These are phyloP conservation scores for Brachirus orientalis DNA, from an alignment of 2,113 vertebrate species.

Conservation along the genomic window DNA sequence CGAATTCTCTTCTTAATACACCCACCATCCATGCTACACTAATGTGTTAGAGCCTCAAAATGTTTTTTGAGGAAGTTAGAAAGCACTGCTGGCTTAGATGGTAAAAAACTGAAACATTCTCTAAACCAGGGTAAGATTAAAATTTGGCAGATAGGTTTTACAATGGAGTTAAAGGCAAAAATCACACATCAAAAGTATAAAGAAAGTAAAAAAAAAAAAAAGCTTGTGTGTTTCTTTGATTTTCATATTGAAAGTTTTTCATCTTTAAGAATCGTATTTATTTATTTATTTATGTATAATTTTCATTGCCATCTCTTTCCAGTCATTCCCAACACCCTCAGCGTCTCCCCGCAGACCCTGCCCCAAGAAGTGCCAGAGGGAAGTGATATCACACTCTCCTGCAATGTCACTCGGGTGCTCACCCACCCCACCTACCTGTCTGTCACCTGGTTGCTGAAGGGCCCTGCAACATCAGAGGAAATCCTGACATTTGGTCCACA, in stretches of 20 bases:
- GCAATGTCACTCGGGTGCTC: conserved; percentile 78
- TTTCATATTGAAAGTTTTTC: background rate
- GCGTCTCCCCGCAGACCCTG: conserved; percentile 71
- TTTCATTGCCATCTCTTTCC: background rate
- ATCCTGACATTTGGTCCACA: conserved; percentile 88
- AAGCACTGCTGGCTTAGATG: too few species aligned
- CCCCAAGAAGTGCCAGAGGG: conserved; percentile 82
- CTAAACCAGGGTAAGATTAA: too few species aligned
- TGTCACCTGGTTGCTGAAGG: conserved; percentile 87
- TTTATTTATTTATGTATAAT: accelerated
- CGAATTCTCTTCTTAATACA: too few species aligned
- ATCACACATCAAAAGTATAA: too few species aligned
- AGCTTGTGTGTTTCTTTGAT: too few species aligned
- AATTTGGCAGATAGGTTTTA: too few species aligned
- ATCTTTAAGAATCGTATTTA: background rate
- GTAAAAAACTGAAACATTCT: too few species aligned
- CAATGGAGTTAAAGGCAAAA: too few species aligned
- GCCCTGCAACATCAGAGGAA: conserved; percentile 65
- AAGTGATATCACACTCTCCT: conserved; percentile 86
- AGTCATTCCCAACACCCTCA: conserved; percentile 89
- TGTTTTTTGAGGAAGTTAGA: too few species aligned
- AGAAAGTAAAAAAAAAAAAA: too few species aligned
- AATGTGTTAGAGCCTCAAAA: too few species aligned
- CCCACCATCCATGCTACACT: too few species aligned
- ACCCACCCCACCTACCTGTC: conserved; percentile 88